Evolutionary conservation across 2,888 invertebrate genomes (phyloP).

Genomic region (Ariolimax columbianus): DNA sequence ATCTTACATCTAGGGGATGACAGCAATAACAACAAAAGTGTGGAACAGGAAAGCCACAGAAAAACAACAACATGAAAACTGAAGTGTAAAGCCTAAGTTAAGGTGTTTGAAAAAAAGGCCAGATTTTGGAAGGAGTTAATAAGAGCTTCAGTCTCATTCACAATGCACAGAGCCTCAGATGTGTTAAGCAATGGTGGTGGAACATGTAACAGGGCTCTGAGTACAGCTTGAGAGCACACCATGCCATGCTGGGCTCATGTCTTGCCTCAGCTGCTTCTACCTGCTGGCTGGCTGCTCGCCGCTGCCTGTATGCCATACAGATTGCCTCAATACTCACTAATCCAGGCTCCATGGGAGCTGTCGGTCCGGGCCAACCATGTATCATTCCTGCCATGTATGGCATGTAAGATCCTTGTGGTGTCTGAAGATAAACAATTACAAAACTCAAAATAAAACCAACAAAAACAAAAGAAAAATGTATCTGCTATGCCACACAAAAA

Average conservation of each 20-base stretch:
- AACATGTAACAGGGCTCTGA: not conserved
- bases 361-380: slow-evolving; percentile 42
- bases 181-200: not conserved
- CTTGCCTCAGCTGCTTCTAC: slow-evolving; percentile 30
- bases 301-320: slow-evolving; percentile 51
- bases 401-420: slow-evolving; percentile 24
- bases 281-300: slow-evolving; percentile 48
- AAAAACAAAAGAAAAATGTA: not conserved
- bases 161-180: too few relatives aligned
- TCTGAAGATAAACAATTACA: not conserved
- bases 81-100: too few relatives aligned
- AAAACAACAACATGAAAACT: too few relatives aligned
- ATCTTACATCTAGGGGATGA: too few relatives aligned
- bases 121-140: too few relatives aligned
- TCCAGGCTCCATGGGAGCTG: slow-evolving; percentile 43
- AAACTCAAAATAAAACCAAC: not conserved
- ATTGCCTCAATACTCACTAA: slow-evolving; percentile 53
- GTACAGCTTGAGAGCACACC: slow-evolving; percentile 14
- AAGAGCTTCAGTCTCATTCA: too few relatives aligned
- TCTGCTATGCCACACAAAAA: not conserved
- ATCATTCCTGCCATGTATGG: slow-evolving; percentile 43
- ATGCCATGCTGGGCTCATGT: slow-evolving; percentile 2
- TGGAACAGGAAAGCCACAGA: too few relatives aligned
- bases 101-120: too few relatives aligned
- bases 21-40: too few relatives aligned